phyloP scores from a whole-genome alignment of 2,797 vertebrate species.

The Propithecus perrieri region DNA sequence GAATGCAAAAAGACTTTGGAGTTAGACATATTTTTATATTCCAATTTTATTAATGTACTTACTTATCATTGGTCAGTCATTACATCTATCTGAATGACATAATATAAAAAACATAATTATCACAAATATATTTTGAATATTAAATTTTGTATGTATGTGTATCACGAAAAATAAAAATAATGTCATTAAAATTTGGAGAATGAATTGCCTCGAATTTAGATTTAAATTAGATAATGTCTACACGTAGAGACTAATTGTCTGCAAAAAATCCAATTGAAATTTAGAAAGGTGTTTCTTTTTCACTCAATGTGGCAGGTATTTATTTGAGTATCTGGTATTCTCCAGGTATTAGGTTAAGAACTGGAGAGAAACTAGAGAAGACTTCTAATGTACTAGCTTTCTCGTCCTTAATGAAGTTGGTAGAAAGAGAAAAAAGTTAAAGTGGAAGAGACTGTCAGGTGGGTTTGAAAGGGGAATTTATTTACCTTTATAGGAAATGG shows the following conservation, averaged over 20 bases:
- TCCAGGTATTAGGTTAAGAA: background rate
- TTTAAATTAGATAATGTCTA: background rate
- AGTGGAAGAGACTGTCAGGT: background rate
- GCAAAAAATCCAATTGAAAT: background rate
- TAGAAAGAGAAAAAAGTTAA: background rate
- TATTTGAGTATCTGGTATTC: background rate
- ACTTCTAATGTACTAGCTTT: background rate
- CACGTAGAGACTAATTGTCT: background rate
- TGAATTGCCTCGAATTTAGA: background rate
- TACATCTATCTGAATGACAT: background rate
- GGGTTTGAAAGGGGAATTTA: background rate
- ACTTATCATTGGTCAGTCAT: background rate
- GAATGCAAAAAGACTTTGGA: background rate
- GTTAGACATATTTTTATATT: background rate
- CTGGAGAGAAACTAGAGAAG: background rate
- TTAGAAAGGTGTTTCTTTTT: background rate
- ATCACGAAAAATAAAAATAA: background rate
- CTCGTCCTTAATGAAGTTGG: background rate
- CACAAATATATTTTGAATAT: background rate
- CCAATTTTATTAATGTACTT: background rate
- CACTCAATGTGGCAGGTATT: background rate
- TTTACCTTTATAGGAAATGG: background rate
- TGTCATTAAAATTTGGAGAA: background rate
- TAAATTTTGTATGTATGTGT: background rate
- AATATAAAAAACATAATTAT: background rate